Evolutionary conservation across 37 sponge, comb jelly and placozoan species (phyloP).

Genomic region (Bolinopsis microptera): DNA sequence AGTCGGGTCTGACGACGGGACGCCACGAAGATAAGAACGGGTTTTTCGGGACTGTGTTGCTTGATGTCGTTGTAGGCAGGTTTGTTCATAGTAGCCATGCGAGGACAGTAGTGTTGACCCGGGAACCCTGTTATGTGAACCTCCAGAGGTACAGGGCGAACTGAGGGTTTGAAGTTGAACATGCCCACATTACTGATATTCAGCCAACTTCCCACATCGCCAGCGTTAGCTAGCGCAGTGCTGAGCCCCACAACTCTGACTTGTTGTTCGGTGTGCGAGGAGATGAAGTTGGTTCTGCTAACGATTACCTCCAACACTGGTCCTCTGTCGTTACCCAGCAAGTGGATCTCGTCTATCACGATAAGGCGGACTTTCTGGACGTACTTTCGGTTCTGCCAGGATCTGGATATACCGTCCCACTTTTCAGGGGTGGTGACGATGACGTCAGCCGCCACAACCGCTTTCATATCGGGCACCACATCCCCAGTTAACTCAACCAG

Average conservation of each 20-base stretch:
- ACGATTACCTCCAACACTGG: slow-evolving; percentile 99
- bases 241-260: slow-evolving; percentile 92
- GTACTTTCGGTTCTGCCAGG: slow-evolving; percentile 96
- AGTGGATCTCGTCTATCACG: slow-evolving; percentile 98
- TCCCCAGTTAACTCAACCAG: slow-evolving; percentile 98
- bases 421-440: slow-evolving; percentile 99
- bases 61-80: slow-evolving; percentile 89
- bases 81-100: slow-evolving; percentile 99
- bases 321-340: slow-evolving; percentile 95
- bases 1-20: slow-evolving; percentile 97
- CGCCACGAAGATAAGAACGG: slow-evolving; percentile 92
- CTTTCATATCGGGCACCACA: slow-evolving; percentile 88
- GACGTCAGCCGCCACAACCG: slow-evolving; percentile 87
- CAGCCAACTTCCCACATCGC: slow-evolving; percentile 95
- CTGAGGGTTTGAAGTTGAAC: slow-evolving; percentile 98
- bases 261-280: slow-evolving; percentile 86
- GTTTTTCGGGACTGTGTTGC: slow-evolving; percentile 90
- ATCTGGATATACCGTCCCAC: slow-evolving; percentile 96
- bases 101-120: slow-evolving; percentile 97
- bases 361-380: slow-evolving; percentile 79
- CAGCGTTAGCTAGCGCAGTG: slow-evolving; percentile 96
- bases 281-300: slow-evolving; percentile 94
- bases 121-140: slow-evolving; percentile 94
- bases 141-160: slow-evolving; percentile 98
- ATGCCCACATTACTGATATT: slow-evolving; percentile 83